Base-by-base conservation (phyloP, 2,113 vertebrate genomes). In the Silurus meridionalis region DNA sequence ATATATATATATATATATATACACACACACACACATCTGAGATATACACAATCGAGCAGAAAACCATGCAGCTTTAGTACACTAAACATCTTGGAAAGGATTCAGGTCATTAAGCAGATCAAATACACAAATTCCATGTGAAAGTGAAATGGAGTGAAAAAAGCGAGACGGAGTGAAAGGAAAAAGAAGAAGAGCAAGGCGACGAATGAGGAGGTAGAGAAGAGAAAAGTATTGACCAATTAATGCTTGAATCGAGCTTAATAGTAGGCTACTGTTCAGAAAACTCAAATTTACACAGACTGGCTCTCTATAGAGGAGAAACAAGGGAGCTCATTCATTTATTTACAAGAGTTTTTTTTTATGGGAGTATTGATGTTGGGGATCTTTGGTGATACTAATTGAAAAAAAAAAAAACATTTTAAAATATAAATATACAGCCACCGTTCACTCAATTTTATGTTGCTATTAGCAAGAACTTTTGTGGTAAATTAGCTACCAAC, bases 71-170 rank as follows among this genome's bases (percentile, higher is more conserved):
- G 57, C 57, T 63, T 50, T 50, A 78, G 25, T 52, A 64, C 14
- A 77, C 83, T 17, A 9, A 84, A n/a, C 14, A 66, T 64, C 58
- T 74, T 64, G 83, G 8, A 53, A 64, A 28, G 72, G 17, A 52
- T 64, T 74, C 82, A 83, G 63, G 53, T 83, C 82, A 83, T 57
- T 71, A 71, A 71, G 23, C 52, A 60, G 78, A 80, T 80, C 58
- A 80, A 80, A 80, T 80, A 61, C 78, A 60, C 78, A 61, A 61
- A 80, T 48, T 80, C 53, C 78, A 80, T 61, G 28, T 80, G 78
- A 80, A 61, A 85, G 63, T 57, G 75, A 66, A 82, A 86, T 81
- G 82, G 78, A 87, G 80, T 80, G 46, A 25, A 55, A 15, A 83
- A 57, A 69, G n/a, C 8, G 25, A 50, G 53, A 67, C 9, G 8